Base-by-base conservation (phyloP, 1,140 invertebrate genomes). In the Dinothrombium tinctorium region DNA sequence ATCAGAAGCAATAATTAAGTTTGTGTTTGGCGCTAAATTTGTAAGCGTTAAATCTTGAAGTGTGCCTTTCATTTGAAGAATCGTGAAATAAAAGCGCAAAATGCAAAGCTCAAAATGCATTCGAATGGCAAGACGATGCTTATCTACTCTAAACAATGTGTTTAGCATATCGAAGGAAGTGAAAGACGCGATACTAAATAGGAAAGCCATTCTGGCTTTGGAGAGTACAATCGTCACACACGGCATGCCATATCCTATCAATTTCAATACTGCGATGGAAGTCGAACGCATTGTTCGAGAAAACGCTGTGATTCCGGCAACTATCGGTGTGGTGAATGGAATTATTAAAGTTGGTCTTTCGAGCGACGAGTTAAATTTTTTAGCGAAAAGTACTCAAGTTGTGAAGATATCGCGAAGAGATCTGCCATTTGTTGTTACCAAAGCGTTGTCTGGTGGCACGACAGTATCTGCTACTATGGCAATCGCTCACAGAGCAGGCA, bases 201-300 rank as follows among this genome's bases (percentile, higher is more conserved):
- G 58, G 4, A 54, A 63, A 46, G 74, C 83, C 2, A 67, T 96
- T 38, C 83, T 99, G 6, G 87, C 89, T 3, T 59, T 98, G 45
- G 92, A 99, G 64, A 89, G 83, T 11, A 89, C 92, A 3, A 90
- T 99, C 36, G 84, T 98, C 32, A 95, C 89, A 2, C 92, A 98
- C 63, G 92, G 92, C 31, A 87, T 98, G 76, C 89, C 90, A 0
- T 80, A 73, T 62, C 92, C 92, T 1, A 58, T 76, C 26, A 99
- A 99, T 46, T 45, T 28, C 48, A 68, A 66, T 47, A 90, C 81
- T 22, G 87, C 87, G 4, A 26, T 72, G 12, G 59, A 70, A 53
- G 74, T 94, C 1, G 82, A 96, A 61, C 54, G 73, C 42, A 68
- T 75, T 41, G 66, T 95, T 4, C 47, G 60, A 46, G 23, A 56